Evolutionary conservation across 2,888 invertebrate genomes (phyloP), one percentile per base, ranked within the genome.

Genomic region (Drosophila anceps): DNA sequence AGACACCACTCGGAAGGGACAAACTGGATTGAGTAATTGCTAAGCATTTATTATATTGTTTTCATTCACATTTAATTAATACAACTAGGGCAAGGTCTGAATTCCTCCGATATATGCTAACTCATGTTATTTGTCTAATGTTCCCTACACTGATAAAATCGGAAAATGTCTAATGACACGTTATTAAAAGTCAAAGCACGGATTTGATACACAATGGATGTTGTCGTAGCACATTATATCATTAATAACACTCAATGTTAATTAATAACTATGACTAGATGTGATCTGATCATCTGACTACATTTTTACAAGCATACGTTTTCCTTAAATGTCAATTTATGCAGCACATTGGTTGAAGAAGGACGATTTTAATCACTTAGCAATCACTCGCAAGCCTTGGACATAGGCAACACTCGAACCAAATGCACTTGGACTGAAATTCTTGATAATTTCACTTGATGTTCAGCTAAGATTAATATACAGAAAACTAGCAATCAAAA

Each of bases 81-180:
- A 67, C 44, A 60, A 61, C 54, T 33, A 27, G 1, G 54, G 12
- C 27, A 41, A n/a, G 4, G 18, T 7, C n/a, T 35, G 46, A 58
- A 65, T 77, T 61, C 64, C 27, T 29, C 15, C 44, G 37, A 65
- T 70, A 58, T 53, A 43, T 68, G 83, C 75, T 66, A 60, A 82
- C 81, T 84, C 86, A 85, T 82, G 72, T 66, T 73, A 84, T 84
- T 84, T 84, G 82, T 84, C 81, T 63, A 78, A 76, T 77, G 69
- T 61, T 37, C 18, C 62, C 66, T 37, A 50, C 60, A 60, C 65
- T 65, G 82, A 80, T 80, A 54, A 41, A 31, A 61, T 71, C 71
- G 31, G 12, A 9, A 15, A 35, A 24, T 43, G 29, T 37, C 37
- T 53, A 65, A 65, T 43, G 27, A 43, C 27, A 24, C 44, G 35